Evolutionary conservation across 2,113 vertebrate genomes (phyloP), one percentile per base, ranked within the genome.

Genomic region (Chamaea fasciata): DNA sequence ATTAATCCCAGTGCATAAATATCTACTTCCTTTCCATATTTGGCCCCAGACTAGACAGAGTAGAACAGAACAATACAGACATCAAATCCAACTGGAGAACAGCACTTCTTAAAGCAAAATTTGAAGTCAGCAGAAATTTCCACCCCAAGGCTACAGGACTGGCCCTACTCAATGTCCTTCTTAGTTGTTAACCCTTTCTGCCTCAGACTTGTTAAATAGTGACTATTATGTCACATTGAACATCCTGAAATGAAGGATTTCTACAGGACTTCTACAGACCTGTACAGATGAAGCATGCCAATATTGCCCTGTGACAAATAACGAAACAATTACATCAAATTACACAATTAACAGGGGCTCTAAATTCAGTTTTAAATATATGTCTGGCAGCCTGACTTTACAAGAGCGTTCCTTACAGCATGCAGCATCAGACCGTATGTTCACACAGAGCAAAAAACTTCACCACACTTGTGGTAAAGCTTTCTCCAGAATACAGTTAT

Each of bases 1-100:
- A 99, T 98, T 95, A 99, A 92, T 63, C 99, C 99, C 94, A 99
- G 60, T 56, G 99, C 96, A 94, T 97, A 99, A 92, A 99, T 98
- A 90, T 99, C 99, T 87, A 99, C 99, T 97, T 98, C 98, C 5
- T 69, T 95, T 97, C 97, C 97, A 26, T 99, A 99, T 2, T 0
- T 60, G 21, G 2, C 11, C 8, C 50, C 28, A 2, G 23, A 73
- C 97, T 93, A 60, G 92, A 59, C 96, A 84, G 20, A 49, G 47
- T 10, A 15, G 71, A 98, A 91, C 35, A 64, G 93, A 91, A 94
- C 3, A 90, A 89, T 26, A 41, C 3, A 87, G n/a, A 12, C 8
- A 10, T 87, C 49, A 83, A 91, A 83, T 71, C 28, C 79, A 91
- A 26, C 20, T 60, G 33, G 55, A 77, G 4, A 86, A 24, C 22